These are phyloP conservation scores for Xerus rutilus DNA, from an alignment of 2,797 vertebrate species.

Conservation along the genomic window DNA sequence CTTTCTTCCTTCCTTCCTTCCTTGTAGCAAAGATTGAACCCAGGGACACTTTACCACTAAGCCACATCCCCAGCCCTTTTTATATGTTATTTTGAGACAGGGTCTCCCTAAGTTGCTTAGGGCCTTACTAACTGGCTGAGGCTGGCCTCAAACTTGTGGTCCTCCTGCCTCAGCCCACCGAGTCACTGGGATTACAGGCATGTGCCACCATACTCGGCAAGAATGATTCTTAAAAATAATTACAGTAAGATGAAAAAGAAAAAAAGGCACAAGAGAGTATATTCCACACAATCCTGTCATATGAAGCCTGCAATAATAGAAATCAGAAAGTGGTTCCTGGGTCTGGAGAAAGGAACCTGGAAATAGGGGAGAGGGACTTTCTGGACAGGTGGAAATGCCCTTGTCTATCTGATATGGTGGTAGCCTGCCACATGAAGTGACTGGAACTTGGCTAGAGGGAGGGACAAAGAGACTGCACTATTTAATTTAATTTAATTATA, in stretches of 20 bases:
- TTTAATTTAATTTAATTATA: not conserved
- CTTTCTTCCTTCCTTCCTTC: no score
- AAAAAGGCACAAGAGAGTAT: not conserved
- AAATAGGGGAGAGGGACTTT: not conserved
- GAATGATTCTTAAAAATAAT: not conserved
- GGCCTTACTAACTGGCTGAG: no score
- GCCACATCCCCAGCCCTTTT: no score
- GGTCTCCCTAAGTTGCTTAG: no score
- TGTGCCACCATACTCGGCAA: not conserved
- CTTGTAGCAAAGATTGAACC: no score
- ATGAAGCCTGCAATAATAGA: not conserved
- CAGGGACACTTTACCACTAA: no score
- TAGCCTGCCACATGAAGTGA: not conserved
- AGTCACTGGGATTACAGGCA: no score
- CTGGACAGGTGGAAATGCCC: no score
- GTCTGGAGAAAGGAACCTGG: not conserved
- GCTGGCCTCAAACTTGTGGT: no score
- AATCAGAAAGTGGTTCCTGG: no score
- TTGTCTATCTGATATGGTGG: accelerated
- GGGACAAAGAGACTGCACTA: not conserved
- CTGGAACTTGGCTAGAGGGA: not conserved
- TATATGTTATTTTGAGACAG: no score
- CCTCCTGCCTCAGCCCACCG: no score
- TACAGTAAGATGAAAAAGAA: not conserved
- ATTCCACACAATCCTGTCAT: not conserved